These are phyloP conservation scores for Lota lota DNA, from an alignment of 2,113 vertebrate species.

Conservation along the genomic window DNA sequence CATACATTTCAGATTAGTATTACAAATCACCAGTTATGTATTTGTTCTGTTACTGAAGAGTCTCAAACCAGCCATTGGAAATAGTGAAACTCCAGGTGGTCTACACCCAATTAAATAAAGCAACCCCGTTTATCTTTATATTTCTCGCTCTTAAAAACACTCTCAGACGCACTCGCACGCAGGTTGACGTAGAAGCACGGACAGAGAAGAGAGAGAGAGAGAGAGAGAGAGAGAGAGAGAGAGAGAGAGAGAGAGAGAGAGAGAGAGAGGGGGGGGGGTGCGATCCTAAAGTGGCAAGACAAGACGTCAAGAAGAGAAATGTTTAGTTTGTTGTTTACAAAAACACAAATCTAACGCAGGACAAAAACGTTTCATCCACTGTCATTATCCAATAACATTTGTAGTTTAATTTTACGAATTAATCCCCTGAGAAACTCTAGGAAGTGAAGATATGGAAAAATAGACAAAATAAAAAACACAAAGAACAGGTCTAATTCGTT, in stretches of 20 bases:
- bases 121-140: slow-evolving; percentile 32
- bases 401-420: neutral
- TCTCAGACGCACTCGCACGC: slow-evolving; percentile 5
- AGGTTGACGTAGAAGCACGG: neutral
- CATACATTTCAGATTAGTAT: neutral
- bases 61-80: neutral
- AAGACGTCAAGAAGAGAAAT: too few relatives aligned
- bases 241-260: neutral
- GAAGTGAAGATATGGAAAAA: too few relatives aligned
- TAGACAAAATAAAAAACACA: neutral
- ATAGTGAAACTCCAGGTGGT: slow-evolving; percentile 35
- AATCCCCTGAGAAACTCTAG: too few relatives aligned
- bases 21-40: neutral
- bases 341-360: neutral
- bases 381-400: neutral
- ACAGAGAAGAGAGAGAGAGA: neutral
- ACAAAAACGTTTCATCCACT: neutral
- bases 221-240: slow-evolving; percentile 1
- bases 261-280: too few relatives aligned
- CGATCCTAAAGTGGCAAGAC: too few relatives aligned
- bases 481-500: neutral
- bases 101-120: slow-evolving; percentile 41
- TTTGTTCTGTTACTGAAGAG: neutral
- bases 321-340: too few relatives aligned
- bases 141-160: slow-evolving; percentile 10